These are phyloP conservation scores for Perognathus longimembris DNA, from an alignment of 2,113 vertebrate genomes.

Conservation along the genomic window DNA sequence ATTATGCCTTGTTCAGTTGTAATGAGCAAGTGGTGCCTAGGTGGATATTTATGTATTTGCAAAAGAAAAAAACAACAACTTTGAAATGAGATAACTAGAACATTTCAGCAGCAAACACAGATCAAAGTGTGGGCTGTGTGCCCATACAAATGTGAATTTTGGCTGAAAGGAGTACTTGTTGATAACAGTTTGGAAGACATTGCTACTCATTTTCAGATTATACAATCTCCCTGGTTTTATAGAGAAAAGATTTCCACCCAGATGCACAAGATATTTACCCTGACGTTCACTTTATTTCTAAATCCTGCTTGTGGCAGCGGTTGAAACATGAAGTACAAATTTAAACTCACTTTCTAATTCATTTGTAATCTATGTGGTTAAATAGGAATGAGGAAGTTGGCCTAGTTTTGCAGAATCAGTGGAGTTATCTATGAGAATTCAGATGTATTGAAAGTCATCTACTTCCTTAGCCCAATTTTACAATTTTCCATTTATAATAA, in stretches of 20 bases:
- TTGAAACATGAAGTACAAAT: neutral
- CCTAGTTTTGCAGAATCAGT: neutral
- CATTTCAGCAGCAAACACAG: neutral
- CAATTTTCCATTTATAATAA: neutral
- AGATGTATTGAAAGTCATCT: neutral
- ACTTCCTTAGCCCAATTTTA: neutral
- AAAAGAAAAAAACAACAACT: neutral
- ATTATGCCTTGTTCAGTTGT: neutral
- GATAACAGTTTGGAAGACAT: neutral
- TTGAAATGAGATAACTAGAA: constrained; percentile 4
- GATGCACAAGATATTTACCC: neutral
- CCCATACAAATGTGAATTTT: constrained; percentile 23
- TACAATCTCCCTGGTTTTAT: neutral
- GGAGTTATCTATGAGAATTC: neutral
- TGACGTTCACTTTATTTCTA: constrained; percentile 15
- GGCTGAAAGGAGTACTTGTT: neutral
- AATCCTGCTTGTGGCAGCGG: neutral
- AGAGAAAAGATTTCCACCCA: neutral
- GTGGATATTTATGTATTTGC: constrained; percentile 9
- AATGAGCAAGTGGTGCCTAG: neutral
- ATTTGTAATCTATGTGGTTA: neutral
- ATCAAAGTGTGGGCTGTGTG: constrained; percentile 15
- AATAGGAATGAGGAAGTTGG: neutral
- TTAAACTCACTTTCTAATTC: neutral
- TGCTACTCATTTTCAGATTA: constrained; percentile 28